Percentiles rank a stretch among this genome's conserved stretches.
Evolutionary conservation across 2,113 vertebrate species (phyloP).

Genomic region (Oxyura jamaicensis): DNA sequence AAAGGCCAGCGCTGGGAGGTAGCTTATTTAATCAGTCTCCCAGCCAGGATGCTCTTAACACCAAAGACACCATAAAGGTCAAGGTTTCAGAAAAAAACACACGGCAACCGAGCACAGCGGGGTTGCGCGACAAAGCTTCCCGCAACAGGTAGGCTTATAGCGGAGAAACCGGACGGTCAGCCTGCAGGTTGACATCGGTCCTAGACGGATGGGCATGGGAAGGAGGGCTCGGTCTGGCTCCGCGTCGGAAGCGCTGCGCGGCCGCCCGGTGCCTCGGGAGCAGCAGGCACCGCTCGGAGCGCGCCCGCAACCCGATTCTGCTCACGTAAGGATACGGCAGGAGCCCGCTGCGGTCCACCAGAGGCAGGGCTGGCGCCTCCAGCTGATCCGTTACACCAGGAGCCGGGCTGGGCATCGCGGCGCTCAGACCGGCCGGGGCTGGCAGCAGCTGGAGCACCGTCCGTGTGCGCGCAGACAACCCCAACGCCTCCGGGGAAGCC

Average conservation of each 20-base stretch:
- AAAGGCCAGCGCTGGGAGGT: conserved; percentile 46
- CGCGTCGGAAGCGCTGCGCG: conserved; percentile 5
- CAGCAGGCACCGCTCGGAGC: conserved; percentile 9
- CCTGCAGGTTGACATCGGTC: not conserved
- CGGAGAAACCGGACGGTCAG: not conserved
- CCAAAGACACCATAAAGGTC: conserved; percentile 45
- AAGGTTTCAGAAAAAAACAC: not conserved
- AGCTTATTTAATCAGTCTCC: conserved; percentile 43
- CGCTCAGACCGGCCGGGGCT: not conserved
- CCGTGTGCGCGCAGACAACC: not conserved
- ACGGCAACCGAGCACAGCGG: accelerated
- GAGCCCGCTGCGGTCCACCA: not conserved
- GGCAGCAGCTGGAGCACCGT: not conserved
- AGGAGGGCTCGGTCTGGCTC: conserved; percentile 20
- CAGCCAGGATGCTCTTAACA: conserved; percentile 39
- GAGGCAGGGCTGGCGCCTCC: not conserved
- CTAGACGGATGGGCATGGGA: not conserved
- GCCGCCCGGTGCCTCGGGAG: conserved; percentile 30
- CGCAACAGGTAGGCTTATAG: conserved; percentile 23
- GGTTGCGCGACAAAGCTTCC: not conserved
- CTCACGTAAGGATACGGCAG: conserved; percentile 36
- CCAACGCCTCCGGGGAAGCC: no score
- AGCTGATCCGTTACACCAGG: not conserved
- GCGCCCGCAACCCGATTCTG: conserved; percentile 36
- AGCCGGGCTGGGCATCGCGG: not conserved